Evolutionary conservation across 2,113 vertebrate species (phyloP).

Genomic region (Catharus fuscescens): DNA sequence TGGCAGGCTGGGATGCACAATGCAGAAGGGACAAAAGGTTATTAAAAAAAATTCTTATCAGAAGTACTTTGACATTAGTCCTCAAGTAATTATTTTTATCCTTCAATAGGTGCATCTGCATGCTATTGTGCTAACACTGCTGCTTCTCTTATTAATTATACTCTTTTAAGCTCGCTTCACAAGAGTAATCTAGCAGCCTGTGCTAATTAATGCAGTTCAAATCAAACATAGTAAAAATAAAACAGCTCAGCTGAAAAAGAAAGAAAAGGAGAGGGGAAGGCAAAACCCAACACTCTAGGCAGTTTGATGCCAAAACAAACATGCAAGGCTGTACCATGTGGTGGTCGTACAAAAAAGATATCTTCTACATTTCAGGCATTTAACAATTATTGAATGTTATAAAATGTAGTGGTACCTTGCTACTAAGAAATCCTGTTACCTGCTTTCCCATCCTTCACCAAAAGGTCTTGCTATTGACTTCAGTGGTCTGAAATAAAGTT

Average conservation of each 20-base stretch:
- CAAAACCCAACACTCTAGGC: neutral
- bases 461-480: neutral
- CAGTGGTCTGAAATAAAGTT: neutral
- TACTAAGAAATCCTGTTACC: neutral
- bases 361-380: neutral
- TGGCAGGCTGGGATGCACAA: neutral
- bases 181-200: constrained; percentile 46
- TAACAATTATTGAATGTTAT: neutral
- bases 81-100: constrained; percentile 73
- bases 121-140: constrained; percentile 53
- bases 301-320: neutral
- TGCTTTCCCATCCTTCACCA: neutral
- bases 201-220: constrained; percentile 63
- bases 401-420: neutral
- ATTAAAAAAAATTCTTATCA: constrained; percentile 27
- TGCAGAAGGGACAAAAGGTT: constrained; percentile 31
- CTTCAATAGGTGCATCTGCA: constrained; percentile 69
- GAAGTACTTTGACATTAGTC: constrained; percentile 60
- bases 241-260: neutral
- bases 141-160: constrained; percentile 65
- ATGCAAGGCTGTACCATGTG: neutral
- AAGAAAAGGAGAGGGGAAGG: neutral
- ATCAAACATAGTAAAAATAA: constrained; percentile 18
- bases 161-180: constrained; percentile 61
- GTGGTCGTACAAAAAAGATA: neutral